Conservation (phyloP, 2,797 vertebrate species). For the Serranus cabrilla region DNA sequence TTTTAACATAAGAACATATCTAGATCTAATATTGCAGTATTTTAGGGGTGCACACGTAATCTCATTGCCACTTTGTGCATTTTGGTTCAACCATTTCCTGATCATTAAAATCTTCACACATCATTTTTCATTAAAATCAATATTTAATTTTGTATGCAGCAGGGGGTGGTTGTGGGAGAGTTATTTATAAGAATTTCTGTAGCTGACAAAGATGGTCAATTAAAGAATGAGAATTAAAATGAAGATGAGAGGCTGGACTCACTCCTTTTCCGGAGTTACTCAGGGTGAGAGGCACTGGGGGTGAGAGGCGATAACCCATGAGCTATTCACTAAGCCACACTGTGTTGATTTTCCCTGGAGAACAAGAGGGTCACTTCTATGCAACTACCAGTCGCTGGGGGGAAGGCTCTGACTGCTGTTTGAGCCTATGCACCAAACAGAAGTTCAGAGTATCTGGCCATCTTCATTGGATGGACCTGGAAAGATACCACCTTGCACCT, state of each 20-base stretch:
- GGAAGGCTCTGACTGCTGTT: too few species aligned
- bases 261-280: too few species aligned
- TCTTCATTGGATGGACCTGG: too few species aligned
- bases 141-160: neutral
- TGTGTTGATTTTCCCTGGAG: too few species aligned
- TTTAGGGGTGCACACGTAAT: neutral
- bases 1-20: neutral
- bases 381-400: too few species aligned
- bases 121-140: conserved; percentile 2
- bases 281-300: too few species aligned
- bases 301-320: too few species aligned
- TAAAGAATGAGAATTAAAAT: neutral
- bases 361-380: too few species aligned
- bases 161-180: neutral
- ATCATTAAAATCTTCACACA: neutral
- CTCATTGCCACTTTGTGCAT: neutral
- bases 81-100: neutral
- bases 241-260: neutral
- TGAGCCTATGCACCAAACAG: too few species aligned
- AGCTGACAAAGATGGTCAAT: neutral
- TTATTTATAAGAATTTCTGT: neutral
- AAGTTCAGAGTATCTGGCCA: too few species aligned
- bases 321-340: too few species aligned
- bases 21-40: neutral
- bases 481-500: too few species aligned